Evolutionary conservation across 2,113 vertebrate genomes (phyloP), one percentile per base, ranked within the genome.

Genomic region (Periophthalmodon schlosseri): DNA sequence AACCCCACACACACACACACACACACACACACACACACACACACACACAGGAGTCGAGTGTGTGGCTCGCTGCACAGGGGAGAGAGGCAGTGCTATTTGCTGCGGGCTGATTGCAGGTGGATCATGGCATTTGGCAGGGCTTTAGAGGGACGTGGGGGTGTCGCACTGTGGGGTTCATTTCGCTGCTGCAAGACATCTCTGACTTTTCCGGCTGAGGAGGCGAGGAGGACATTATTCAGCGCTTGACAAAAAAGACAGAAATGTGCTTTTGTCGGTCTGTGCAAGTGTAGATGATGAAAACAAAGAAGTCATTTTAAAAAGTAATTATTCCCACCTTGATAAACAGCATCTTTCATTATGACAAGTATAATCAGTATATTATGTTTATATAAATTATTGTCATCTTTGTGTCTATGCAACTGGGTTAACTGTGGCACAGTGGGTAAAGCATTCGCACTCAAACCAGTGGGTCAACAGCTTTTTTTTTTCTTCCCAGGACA

Each of bases 121-220:
- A 88, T 91, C 84, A 85, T 23, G 73, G 75, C 73, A 39, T 68
- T 65, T 83, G 77, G 81, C 72, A 56, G 65, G 82, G 83, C 79
- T 90, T 88, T 86, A 77, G 84, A 87, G 78, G 82, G 82, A 75
- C 56, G 72, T 54, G 77, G 72, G 66, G 81, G 79, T 79, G 80
- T 79, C 61, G 13, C 75, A 74, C 80, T 73, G 68, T 71, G 73
- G 67, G 79, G 63, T 86, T 88, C 86, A 75, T 91, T 91, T 44
- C 87, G 82, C 86, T 84, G 87, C 91, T 89, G 88, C 88, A 79
- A 83, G 87, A 75, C 84, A 68, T 90, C 86, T 85, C 81, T 61
- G 50, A 74, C 65, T 65, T 82, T 86, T 63, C 28, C 15, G 60
- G 28, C 24, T 63, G 24, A 63, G 60, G 24, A 63, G 60, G 28